Conservation (phyloP, 2,797 vertebrate genomes). For the Lepidocolaptes lacrymiger region DNA sequence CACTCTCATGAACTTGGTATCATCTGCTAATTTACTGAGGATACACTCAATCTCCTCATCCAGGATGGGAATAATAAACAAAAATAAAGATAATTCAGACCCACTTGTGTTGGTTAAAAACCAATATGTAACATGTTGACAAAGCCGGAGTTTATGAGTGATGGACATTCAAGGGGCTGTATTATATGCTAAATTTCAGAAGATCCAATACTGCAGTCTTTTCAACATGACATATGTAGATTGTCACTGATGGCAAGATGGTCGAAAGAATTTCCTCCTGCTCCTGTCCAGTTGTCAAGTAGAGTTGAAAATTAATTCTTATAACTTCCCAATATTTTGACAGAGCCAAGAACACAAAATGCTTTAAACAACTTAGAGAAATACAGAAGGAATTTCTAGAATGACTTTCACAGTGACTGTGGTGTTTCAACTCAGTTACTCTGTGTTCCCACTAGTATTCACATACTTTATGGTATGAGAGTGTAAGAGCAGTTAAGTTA, state of each 20-base stretch:
- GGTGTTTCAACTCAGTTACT: background rate
- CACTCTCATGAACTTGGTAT: rapidly evolving
- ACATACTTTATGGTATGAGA: background rate
- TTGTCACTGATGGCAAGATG: background rate
- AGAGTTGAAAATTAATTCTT: background rate
- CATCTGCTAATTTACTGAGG: background rate
- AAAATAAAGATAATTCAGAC: background rate
- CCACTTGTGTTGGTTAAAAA: background rate
- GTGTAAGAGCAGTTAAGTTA: background rate
- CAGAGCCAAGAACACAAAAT: background rate
- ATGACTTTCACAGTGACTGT: background rate
- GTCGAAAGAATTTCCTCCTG: background rate
- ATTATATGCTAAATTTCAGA: background rate
- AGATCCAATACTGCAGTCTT: background rate
- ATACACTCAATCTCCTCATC: background rate
- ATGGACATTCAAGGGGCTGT: background rate
- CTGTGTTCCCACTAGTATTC: background rate
- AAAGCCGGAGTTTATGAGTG: background rate
- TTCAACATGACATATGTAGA: background rate
- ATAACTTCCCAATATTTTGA: background rate
- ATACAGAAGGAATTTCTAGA: background rate
- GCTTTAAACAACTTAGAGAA: background rate
- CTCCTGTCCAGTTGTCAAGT: background rate
- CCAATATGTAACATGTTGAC: background rate
- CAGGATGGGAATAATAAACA: background rate